phyloP scores from a whole-genome alignment of 2,797 vertebrate genomes.

The Adrianichthys oophorus region DNA sequence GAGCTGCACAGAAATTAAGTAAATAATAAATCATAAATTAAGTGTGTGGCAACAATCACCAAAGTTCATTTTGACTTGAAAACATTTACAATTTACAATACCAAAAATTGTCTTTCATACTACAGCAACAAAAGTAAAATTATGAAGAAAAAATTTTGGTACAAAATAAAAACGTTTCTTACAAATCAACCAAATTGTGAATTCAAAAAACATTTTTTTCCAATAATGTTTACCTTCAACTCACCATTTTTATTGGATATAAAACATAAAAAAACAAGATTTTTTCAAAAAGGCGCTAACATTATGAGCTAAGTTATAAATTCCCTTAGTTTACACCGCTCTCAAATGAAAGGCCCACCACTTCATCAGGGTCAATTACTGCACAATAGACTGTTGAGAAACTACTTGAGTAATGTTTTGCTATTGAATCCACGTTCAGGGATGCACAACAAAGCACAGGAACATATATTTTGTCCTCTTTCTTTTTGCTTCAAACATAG shows the following conservation, averaged over 20 bases:
- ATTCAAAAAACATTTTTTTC: neutral
- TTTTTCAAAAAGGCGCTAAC: constrained; percentile 35
- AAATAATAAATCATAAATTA: no score
- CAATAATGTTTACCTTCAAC: no score
- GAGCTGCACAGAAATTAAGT: no score
- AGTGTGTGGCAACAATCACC: no score
- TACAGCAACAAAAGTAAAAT: no score
- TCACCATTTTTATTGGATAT: no score
- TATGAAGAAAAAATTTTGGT: no score
- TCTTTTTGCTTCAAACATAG: constrained; percentile 69
- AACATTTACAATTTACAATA: no score
- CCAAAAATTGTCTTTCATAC: no score
- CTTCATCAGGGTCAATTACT: constrained; percentile 82
- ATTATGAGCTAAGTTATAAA: constrained; percentile 71
- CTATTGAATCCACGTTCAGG: constrained; percentile 70
- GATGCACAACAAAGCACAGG: constrained; percentile 75
- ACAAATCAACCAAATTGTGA: constrained; percentile 9
- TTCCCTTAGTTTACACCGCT: constrained; percentile 59
- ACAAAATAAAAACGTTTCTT: neutral
- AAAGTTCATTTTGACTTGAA: no score
- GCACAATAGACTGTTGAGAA: constrained; percentile 72
- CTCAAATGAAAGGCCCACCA: constrained; percentile 75
- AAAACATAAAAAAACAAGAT: constrained; percentile 20
- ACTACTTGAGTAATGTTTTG: constrained; percentile 67
- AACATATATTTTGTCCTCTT: constrained; percentile 73